A percentile compares a stretch with the other conserved stretches of the same genome.
These are phyloP conservation scores for Pyrocephalus nanus DNA, from an alignment of 2,797 vertebrate species.

Conservation along the genomic window DNA sequence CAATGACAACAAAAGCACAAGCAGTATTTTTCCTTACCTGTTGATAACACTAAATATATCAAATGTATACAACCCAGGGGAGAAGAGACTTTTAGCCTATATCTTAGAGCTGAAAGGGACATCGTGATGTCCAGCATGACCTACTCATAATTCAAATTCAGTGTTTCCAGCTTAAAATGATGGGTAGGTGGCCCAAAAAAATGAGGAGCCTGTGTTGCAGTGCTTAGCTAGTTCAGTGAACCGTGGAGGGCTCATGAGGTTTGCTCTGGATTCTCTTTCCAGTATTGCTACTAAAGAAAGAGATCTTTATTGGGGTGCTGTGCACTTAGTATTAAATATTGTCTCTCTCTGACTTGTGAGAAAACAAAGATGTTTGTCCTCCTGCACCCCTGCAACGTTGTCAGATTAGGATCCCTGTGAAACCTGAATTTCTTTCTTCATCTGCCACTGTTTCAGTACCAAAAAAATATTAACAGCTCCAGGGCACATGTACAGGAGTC, in stretches of 20 bases:
- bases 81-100: neutral
- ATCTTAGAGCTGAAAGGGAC: neutral
- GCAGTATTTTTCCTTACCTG: neutral
- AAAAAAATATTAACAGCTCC: neutral
- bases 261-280: neutral
- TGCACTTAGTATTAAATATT: neutral
- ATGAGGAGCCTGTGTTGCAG: neutral
- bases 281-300: neutral
- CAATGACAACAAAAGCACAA: neutral
- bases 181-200: neutral
- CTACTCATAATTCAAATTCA: neutral
- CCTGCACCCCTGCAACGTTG: neutral
- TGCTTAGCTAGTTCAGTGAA: neutral
- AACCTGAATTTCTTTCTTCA: neutral
- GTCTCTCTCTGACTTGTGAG: neutral
- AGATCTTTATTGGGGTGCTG: neutral
- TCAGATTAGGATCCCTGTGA: neutral
- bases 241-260: neutral
- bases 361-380: neutral
- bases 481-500: neutral
- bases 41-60: neutral
- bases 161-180: neutral
- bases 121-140: neutral
- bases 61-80: neutral
- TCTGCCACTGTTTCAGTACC: neutral